A percentile compares a stretch with the other conserved stretches of the same genome.
Evolutionary conservation across 2,888 invertebrate genomes (phyloP).

Genomic region (Dione juno): DNA sequence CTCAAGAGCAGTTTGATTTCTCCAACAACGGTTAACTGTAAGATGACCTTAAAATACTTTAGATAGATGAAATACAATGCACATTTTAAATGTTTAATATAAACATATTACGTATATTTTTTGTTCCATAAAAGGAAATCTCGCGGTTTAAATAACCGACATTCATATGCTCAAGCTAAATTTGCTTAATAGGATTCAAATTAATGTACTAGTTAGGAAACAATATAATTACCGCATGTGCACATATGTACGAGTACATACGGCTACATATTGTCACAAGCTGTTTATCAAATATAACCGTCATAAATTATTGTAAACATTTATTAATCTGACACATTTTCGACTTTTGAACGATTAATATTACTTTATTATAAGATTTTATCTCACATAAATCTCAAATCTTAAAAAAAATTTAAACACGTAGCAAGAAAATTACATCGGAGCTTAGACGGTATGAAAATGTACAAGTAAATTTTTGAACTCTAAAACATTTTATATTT

Average conservation of each 20-base stretch:
- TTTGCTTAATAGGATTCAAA: conserved; percentile 11
- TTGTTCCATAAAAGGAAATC: neutral
- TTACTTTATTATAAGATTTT: neutral
- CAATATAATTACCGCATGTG: conserved; percentile 1
- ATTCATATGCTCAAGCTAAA: neutral
- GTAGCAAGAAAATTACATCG: neutral
- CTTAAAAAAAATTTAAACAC: neutral
- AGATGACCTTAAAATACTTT: too few relatives aligned
- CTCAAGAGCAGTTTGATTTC: too few relatives aligned
- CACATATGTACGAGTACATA: neutral
- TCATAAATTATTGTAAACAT: neutral
- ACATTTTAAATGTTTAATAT: too few relatives aligned
- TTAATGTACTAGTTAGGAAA: conserved; percentile 6
- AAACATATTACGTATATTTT: neutral
- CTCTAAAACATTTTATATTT: neutral
- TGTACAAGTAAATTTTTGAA: neutral
- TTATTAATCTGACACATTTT: too few relatives aligned
- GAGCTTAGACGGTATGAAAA: neutral
- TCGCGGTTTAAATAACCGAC: neutral
- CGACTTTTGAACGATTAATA: neutral
- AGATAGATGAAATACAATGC: too few relatives aligned
- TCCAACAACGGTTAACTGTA: too few relatives aligned
- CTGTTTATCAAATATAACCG: conserved; percentile 1
- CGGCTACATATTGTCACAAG: neutral
- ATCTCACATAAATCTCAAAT: neutral